Conservation (phyloP, 1,140 invertebrate species). For the Drosophila mayri region DNA sequence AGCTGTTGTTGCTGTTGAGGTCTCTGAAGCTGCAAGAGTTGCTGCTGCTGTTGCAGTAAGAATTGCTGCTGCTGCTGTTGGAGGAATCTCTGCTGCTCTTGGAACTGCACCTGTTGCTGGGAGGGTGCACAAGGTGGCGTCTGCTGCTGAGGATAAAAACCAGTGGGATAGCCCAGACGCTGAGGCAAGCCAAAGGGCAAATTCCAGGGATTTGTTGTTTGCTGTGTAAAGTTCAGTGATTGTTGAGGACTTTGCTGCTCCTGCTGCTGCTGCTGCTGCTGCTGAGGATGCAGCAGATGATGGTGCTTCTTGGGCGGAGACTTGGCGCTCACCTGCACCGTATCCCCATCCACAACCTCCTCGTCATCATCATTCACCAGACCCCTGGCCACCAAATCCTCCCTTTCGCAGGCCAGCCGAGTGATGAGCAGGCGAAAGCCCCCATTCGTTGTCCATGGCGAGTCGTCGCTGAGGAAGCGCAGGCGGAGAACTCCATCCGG, state of each 20-base stretch:
- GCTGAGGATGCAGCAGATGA: slow-evolving; percentile 40
- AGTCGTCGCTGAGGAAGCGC: slow-evolving; percentile 80
- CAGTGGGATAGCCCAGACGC: slow-evolving; percentile 21
- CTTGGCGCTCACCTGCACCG: slow-evolving; percentile 61
- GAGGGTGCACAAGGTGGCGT: slow-evolving; percentile 16
- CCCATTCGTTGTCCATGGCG: slow-evolving; percentile 78
- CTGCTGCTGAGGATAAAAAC: slow-evolving; percentile 17
- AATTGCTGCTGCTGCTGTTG: slow-evolving; percentile 16
- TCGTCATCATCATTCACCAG: slow-evolving; percentile 27
- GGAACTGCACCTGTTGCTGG: slow-evolving; percentile 12
- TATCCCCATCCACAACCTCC: slow-evolving; percentile 51
- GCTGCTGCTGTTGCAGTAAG: slow-evolving; percentile 21
- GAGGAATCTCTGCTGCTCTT: slow-evolving; percentile 12
- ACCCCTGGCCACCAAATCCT: slow-evolving; percentile 61
- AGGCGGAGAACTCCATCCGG: slow-evolving; percentile 85
- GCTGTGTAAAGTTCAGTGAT: slow-evolving; percentile 36
- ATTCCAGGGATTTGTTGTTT: slow-evolving; percentile 15
- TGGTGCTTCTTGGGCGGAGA: slow-evolving; percentile 56
- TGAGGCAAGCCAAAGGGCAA: slow-evolving; percentile 3
- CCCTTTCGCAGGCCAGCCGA: slow-evolving; percentile 82
- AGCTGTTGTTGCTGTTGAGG: slow-evolving; percentile 21
- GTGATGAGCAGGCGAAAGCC: slow-evolving; percentile 86
- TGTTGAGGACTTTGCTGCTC: slow-evolving; percentile 1
- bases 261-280: slow-evolving; percentile 31
- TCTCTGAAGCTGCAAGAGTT: slow-evolving; percentile 25